phyloP scores from a whole-genome alignment of 1,140 invertebrate genomes.

The Bombus breviceps region DNA sequence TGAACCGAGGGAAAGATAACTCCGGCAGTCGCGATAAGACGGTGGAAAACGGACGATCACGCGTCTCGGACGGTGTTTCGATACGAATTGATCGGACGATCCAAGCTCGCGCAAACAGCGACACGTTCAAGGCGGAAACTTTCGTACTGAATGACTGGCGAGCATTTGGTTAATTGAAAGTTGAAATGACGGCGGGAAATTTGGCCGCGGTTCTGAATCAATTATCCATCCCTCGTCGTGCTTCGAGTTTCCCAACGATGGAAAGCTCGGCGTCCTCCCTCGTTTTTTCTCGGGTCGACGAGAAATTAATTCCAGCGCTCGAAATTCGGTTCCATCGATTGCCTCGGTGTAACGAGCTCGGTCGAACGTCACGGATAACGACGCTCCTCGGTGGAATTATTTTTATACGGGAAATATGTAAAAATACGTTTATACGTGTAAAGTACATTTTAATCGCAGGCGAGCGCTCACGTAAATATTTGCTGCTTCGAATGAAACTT shows the following conservation, averaged over 20 bases:
- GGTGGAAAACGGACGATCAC: background rate
- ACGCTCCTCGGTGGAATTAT: background rate
- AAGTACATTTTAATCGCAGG: no score
- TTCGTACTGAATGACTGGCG: no score
- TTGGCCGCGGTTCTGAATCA: conserved; percentile 2
- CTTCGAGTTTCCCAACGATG: background rate
- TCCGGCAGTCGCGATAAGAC: background rate
- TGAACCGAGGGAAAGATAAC: background rate
- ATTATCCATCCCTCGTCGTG: background rate
- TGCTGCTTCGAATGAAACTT: no score
- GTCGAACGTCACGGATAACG: background rate
- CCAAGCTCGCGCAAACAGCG: background rate
- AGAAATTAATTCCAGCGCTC: background rate
- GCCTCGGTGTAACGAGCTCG: background rate
- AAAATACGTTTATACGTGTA: no score
- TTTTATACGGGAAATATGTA: background rate
- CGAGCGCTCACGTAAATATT: no score
- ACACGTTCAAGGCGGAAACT: background rate
- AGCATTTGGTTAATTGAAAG: conserved; percentile 2
- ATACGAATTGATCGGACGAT: background rate
- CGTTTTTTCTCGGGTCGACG: background rate
- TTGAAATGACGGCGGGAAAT: background rate
- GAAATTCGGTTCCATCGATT: conserved; percentile 20
- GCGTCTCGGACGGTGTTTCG: background rate
- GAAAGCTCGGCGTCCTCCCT: no score